phyloP scores from a whole-genome alignment of 2,797 vertebrate genomes.

The Nyctalus aviator region DNA sequence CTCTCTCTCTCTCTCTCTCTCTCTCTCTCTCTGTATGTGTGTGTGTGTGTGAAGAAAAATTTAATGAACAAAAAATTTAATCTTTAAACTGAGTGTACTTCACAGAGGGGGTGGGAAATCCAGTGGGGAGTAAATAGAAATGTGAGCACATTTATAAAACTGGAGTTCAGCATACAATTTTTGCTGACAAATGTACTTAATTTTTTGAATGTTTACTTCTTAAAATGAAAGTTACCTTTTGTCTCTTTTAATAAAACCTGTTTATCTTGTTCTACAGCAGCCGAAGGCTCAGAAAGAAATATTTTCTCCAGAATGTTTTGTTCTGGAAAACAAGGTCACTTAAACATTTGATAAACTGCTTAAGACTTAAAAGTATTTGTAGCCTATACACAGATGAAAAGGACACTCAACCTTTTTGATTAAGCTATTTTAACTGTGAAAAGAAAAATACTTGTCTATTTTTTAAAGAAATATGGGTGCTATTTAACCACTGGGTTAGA shows the following conservation, averaged over 20 bases:
- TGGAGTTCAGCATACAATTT: slow-evolving; percentile 49
- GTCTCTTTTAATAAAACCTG: slow-evolving; percentile 72
- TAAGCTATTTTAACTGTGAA: slow-evolving; percentile 36
- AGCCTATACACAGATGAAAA: slow-evolving; percentile 67
- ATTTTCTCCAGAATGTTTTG: slow-evolving; percentile 76
- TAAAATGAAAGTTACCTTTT: slow-evolving; percentile 56
- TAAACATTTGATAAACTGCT: slow-evolving; percentile 63
- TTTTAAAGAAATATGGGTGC: slow-evolving; percentile 30
- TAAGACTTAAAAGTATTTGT: slow-evolving; percentile 50
- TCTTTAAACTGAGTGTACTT: slow-evolving; percentile 14
- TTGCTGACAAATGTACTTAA: slow-evolving; percentile 24
- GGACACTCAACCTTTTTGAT: slow-evolving; percentile 49
- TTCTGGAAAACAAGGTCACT: slow-evolving; percentile 73
- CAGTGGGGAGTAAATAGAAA: not conserved
- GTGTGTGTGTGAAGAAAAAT: too few species aligned
- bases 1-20: too few species aligned
- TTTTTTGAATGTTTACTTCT: slow-evolving; percentile 63
- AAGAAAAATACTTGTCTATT: slow-evolving; percentile 59
- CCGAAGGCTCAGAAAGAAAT: slow-evolving; percentile 69
- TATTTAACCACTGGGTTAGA: slow-evolving; percentile 41
- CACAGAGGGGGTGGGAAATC: not conserved
- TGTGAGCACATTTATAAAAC: slow-evolving; percentile 34
- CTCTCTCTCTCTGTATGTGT: too few species aligned
- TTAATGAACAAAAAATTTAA: not conserved
- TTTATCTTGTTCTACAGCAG: slow-evolving; percentile 74